Evolutionary conservation across 2,113 vertebrate species (phyloP).

Genomic region (Felis catus): F.catus_Fca126_mat1.0 CM031420.1:40713001-40713500

Average conservation of each 20-base stretch:
- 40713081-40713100: background rate
- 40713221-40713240: background rate
- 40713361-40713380: background rate
- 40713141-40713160: background rate
- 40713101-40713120: background rate
- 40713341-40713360: background rate
- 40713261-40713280: background rate
- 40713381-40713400: background rate
- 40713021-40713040: background rate
- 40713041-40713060: background rate
- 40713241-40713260: background rate
- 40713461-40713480: background rate
- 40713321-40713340: background rate
- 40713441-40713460: background rate
- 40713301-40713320: background rate
- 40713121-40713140: background rate
- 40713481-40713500: background rate
- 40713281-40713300: background rate
- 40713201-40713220: background rate
- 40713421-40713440: background rate
- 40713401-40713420: background rate
- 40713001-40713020: background rate
- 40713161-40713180: background rate
- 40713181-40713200: background rate
- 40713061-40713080: background rate